Base-by-base conservation (phyloP, 2,113 vertebrate species). In the Elephantulus edwardii region DNA sequence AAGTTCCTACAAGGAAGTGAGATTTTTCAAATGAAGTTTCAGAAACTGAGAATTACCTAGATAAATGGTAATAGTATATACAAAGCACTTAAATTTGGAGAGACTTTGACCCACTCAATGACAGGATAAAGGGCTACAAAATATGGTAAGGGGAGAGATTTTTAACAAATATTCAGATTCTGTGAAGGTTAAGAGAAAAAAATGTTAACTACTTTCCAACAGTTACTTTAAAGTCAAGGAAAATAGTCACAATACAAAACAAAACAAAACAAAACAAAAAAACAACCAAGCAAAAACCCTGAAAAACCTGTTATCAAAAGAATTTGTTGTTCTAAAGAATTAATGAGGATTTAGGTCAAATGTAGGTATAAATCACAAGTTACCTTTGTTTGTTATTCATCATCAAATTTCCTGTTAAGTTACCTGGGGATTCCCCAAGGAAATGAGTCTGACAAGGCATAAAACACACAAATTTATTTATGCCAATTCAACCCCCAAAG, bases 281-380 rank as follows among this genome's bases (percentile, higher is more conserved):
- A n/a, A n/a, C n/a, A n/a, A n/a, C n/a, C n/a, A n/a, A n/a, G n/a
- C n/a, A n/a, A n/a, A n/a, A n/a, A n/a, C n/a, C n/a, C n/a, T n/a
- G 8, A 16, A n/a, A 24, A 77, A 78, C 42, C 9, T 62, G 2
- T 19, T 46, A 5, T 6, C 16, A 52, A 89, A 82, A 77, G 0
- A 78, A 82, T 11, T 83, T 3, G 24, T 30, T 35, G 12, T 42
- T 74, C 35, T 83, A 75, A 66, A 87, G 54, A 89, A 77, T 81
- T 82, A 90, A 26, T 82, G 22, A 82, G 22, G 17, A 87, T 78
- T 92, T 83, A 79, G 22, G 52, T 87, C 16, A 71, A 93, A 83
- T n/a, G 14, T 12, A 93, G 76, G 54, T 86, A 58, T 50, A 89
- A 85, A 95, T 78, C 24, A 72, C 35, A 72, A 58, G 13, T 62